These are phyloP conservation scores for Prochilodus magdalenae DNA, from an alignment of 2,113 vertebrate species.

Conservation along the genomic window DNA sequence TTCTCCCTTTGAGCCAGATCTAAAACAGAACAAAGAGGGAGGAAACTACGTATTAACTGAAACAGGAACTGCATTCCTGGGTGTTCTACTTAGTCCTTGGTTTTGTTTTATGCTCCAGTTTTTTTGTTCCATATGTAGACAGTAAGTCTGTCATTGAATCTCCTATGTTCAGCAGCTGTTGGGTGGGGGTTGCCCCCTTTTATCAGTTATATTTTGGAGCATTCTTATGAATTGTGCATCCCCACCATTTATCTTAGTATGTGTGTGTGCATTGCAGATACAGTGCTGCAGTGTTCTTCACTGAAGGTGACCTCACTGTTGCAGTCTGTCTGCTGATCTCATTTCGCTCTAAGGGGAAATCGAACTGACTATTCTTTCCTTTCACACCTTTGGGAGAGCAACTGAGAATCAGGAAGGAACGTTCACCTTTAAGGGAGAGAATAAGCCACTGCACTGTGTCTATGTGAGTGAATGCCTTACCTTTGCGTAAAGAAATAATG, in stretches of 20 bases:
- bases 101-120: neutral
- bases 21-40: neutral
- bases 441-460: neutral
- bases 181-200: neutral
- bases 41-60: neutral
- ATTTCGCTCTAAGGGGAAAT: slow-evolving; percentile 9
- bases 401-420: neutral
- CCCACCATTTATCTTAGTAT: neutral
- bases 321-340: neutral
- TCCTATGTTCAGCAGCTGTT: neutral
- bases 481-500: neutral
- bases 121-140: neutral
- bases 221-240: neutral
- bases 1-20: neutral
- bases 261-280: slow-evolving; percentile 8
- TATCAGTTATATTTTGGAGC: neutral
- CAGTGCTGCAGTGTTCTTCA: neutral
- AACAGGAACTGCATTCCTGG: neutral
- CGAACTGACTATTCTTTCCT: neutral
- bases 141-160: neutral
- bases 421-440: neutral
- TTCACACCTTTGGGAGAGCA: neutral
- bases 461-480: neutral
- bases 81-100: neutral
- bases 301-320: slow-evolving; percentile 1